Percentiles rank a stretch among this genome's conserved stretches.
Conservation (phyloP, 2,113 vertebrate genomes). For the Neodontobutis hainanensis region DNA sequence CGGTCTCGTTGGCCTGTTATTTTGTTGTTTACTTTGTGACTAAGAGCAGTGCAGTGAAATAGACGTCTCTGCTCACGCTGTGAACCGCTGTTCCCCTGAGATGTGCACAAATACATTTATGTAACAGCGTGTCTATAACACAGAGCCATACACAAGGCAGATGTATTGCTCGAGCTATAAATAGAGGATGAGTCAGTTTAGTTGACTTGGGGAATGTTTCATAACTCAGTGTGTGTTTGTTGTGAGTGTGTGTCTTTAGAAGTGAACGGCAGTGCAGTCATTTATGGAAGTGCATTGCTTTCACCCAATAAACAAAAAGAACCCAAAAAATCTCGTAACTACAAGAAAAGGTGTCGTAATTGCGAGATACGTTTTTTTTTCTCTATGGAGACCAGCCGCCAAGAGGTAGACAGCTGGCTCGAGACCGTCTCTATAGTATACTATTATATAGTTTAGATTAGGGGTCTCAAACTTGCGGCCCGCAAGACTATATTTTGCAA, state of each 20-base stretch:
- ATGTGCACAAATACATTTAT: constrained; percentile 46
- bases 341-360: too few relatives aligned
- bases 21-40: constrained; percentile 22
- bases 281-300: neutral
- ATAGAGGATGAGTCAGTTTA: constrained; percentile 71
- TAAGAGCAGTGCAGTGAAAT: constrained; percentile 49
- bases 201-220: constrained; percentile 67
- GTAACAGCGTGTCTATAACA: constrained; percentile 55
- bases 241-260: constrained; percentile 35
- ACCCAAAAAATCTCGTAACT: too few relatives aligned
- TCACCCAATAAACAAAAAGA: too few relatives aligned
- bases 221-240: constrained; percentile 52
- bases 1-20: too few relatives aligned
- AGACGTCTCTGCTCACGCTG: constrained; percentile 13
- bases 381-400: too few relatives aligned
- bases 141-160: constrained; percentile 45
- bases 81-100: constrained; percentile 53
- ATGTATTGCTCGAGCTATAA: constrained; percentile 63
- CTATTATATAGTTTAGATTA: too few relatives aligned
- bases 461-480: too few relatives aligned
- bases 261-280: neutral
- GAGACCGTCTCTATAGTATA: too few relatives aligned
- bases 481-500: too few relatives aligned
- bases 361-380: too few relatives aligned
- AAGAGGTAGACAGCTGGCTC: too few relatives aligned